phyloP scores from a whole-genome alignment of 2,797 vertebrate genomes.

The Paratrypauchen microcephalus region DNA sequence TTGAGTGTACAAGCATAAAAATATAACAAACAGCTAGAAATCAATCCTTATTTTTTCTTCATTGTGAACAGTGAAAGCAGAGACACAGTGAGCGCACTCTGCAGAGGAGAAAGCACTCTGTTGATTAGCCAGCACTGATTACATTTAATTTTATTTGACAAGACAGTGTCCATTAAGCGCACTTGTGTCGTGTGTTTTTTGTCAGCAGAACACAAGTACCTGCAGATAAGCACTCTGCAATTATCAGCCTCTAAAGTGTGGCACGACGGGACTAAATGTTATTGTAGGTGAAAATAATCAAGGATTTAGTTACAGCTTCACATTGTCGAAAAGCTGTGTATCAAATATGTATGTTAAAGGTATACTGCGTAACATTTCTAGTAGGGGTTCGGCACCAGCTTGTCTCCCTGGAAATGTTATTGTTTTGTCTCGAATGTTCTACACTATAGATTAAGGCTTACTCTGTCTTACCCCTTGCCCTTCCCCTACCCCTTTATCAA shows the following conservation, averaged over 20 bases:
- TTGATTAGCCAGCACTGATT: conserved; percentile 7
- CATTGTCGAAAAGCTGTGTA: background rate
- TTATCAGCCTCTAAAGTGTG: background rate
- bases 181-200: conserved; percentile 6
- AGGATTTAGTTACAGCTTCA: background rate
- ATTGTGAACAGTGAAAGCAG: background rate
- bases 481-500: too few species aligned
- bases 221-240: background rate
- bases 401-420: too few species aligned
- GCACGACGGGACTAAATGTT: background rate
- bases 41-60: background rate
- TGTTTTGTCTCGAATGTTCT: too few species aligned
- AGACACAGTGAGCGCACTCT: background rate
- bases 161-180: background rate
- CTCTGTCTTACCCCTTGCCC: too few species aligned
- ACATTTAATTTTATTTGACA: background rate
- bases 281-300: background rate
- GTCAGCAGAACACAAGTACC: conserved; percentile 1
- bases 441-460: too few species aligned
- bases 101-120: background rate
- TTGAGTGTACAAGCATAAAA: background rate
- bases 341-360: background rate
- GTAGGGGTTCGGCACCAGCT: too few species aligned
- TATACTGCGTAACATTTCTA: too few species aligned
- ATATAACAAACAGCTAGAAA: background rate